phyloP scores from a whole-genome alignment of 2,797 vertebrate genomes.

The Delichon dasypus region DNA sequence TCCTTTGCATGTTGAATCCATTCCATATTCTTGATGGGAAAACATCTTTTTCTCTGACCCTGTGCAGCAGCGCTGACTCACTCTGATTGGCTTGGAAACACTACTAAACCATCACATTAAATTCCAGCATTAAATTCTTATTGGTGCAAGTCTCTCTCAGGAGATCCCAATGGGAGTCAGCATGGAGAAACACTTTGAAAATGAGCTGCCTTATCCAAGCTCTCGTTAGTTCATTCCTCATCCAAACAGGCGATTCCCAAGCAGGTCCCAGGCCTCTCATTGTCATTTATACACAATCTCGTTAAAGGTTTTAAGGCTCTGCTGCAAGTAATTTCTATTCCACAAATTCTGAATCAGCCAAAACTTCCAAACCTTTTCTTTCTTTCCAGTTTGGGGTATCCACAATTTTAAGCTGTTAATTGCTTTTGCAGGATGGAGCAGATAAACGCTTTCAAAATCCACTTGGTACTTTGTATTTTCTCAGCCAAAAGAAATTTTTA shows the following conservation, averaged over 20 bases:
- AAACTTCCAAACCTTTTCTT: not conserved
- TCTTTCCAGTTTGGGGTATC: not conserved
- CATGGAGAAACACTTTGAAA: not conserved
- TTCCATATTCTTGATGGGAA: not conserved
- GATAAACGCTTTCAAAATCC: not conserved
- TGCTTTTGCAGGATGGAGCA: not conserved
- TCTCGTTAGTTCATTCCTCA: not conserved
- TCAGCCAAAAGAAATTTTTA: not conserved
- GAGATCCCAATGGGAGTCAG: not conserved
- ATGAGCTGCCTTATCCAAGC: not conserved
- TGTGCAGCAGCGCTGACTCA: not conserved
- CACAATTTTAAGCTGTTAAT: not conserved
- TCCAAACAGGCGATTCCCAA: not conserved
- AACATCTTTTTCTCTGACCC: not conserved
- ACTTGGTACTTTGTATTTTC: not conserved
- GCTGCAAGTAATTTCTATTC: not conserved
- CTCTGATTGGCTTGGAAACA: fast-evolving
- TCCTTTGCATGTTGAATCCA: not conserved
- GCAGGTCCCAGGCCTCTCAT: not conserved
- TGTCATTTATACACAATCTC: not conserved
- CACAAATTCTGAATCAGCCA: not conserved
- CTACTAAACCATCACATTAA: not conserved
- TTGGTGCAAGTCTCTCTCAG: not conserved
- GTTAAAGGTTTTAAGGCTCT: not conserved
- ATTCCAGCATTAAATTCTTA: not conserved